These are phyloP conservation scores for Malurus cyaneus DNA, from an alignment of 2,113 vertebrate species.

Conservation along the genomic window DNA sequence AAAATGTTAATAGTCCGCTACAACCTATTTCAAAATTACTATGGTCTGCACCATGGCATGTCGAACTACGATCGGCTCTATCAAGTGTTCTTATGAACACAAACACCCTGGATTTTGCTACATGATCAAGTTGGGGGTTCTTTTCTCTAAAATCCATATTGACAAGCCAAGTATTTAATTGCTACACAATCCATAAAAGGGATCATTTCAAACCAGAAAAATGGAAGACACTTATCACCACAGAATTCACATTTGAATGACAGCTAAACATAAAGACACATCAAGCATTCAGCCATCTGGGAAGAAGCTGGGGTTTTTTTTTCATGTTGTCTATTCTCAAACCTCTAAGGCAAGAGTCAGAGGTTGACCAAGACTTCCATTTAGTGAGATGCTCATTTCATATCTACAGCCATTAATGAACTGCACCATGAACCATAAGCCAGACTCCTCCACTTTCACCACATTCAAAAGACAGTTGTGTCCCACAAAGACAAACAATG, in stretches of 20 bases:
- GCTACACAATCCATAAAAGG: slow-evolving; percentile 74
- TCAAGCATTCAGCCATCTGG: slow-evolving; percentile 76
- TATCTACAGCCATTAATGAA: slow-evolving; percentile 67
- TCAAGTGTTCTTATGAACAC: slow-evolving; percentile 16
- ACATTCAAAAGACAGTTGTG: slow-evolving; percentile 51
- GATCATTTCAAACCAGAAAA: slow-evolving; percentile 73
- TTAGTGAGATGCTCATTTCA: slow-evolving; percentile 75
- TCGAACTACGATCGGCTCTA: neutral
- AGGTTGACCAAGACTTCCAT: slow-evolving; percentile 74
- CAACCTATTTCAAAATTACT: neutral
- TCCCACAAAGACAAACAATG: slow-evolving; percentile 17
- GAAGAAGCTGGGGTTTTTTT: slow-evolving; percentile 67
- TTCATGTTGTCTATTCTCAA: slow-evolving; percentile 74
- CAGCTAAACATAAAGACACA: slow-evolving; percentile 78
- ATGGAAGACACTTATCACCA: slow-evolving; percentile 74
- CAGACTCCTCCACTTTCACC: slow-evolving; percentile 27
- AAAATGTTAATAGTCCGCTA: neutral
- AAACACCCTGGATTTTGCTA: slow-evolving; percentile 30
- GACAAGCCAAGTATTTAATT: slow-evolving; percentile 73
- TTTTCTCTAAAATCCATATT: slow-evolving; percentile 56
- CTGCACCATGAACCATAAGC: slow-evolving; percentile 38
- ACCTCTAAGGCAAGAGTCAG: slow-evolving; percentile 76
- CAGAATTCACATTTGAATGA: slow-evolving; percentile 75
- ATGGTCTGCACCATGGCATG: neutral
- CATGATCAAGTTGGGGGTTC: neutral